These are phyloP conservation scores for Campaea margaritaria DNA, from an alignment of 2,888 invertebrate genomes.

Conservation along the genomic window DNA sequence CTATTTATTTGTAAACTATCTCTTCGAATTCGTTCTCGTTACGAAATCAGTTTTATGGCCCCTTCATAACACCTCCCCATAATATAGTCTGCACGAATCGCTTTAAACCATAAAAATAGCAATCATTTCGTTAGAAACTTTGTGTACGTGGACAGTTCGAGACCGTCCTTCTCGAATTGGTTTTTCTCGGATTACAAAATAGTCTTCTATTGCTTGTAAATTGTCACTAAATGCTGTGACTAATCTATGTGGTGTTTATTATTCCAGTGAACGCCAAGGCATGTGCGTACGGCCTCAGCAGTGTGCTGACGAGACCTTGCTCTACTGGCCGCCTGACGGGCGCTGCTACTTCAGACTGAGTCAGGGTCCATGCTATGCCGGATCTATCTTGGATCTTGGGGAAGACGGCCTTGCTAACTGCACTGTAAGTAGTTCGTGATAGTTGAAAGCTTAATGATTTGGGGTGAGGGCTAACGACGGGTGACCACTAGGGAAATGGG, in stretches of 20 bases:
- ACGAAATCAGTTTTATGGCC: constrained; percentile 20
- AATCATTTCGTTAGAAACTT: constrained; percentile 1
- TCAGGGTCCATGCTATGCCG: constrained; percentile 91
- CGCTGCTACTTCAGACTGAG: constrained; percentile 90
- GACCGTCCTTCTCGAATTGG: constrained; percentile 2
- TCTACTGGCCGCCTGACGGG: constrained; percentile 91
- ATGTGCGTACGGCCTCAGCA: constrained; percentile 88
- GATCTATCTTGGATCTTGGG: constrained; percentile 87
- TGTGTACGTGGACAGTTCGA: not conserved
- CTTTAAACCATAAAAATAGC: constrained; percentile 7
- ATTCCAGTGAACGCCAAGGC: constrained; percentile 88
- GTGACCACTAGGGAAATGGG: too few relatives aligned
- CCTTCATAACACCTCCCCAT: not conserved
- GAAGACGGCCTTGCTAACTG: constrained; percentile 88
- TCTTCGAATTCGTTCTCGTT: constrained; percentile 20
- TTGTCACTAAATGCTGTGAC: constrained; percentile 14
- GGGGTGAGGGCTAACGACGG: too few relatives aligned
- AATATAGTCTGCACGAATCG: not conserved
- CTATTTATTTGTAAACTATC: constrained; percentile 28
- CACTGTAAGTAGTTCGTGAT: constrained; percentile 67
- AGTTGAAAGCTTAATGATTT: not conserved
- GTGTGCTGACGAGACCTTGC: constrained; percentile 87
- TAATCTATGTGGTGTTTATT: constrained; percentile 38
- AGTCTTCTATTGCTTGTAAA: constrained; percentile 7
- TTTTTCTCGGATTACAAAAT: constrained; percentile 16